A percentile compares a stretch with the other conserved stretches of the same genome.
These are phyloP conservation scores for Condylostylus longicornis DNA, from an alignment of 1,140 invertebrate species.

Conservation along the genomic window DNA sequence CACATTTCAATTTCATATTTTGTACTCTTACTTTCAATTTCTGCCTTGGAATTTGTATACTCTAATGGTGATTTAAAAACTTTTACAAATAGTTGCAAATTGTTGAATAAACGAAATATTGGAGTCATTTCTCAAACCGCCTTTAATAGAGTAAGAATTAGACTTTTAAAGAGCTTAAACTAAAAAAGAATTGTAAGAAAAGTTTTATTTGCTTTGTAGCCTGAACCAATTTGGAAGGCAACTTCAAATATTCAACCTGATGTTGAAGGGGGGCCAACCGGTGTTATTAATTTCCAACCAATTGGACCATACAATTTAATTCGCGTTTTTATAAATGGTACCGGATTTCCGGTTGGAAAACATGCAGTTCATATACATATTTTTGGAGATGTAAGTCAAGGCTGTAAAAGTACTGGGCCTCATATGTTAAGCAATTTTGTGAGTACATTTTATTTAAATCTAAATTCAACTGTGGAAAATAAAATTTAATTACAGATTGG, in stretches of 20 bases:
- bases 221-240: slow-evolving; percentile 22
- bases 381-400: slow-evolving; percentile 50
- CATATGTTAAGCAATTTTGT: slow-evolving; percentile 35
- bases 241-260: slow-evolving; percentile 19
- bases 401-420: slow-evolving; percentile 35
- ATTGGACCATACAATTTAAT: slow-evolving; percentile 31
- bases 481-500: slow-evolving; percentile 15
- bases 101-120: no score
- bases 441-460: slow-evolving; percentile 8
- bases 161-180: no score
- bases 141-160: no score
- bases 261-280: slow-evolving; percentile 12
- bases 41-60: no score
- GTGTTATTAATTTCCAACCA: slow-evolving; percentile 25
- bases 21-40: no score
- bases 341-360: slow-evolving; percentile 38
- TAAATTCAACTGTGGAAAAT: background rate
- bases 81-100: no score
- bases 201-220: slow-evolving; percentile 3
- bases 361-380: slow-evolving; percentile 68
- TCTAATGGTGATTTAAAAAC: no score
- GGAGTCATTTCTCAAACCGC: no score
- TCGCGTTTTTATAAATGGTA: slow-evolving; percentile 39
- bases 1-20: no score
- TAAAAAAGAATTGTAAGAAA: no score